Base-by-base conservation (phyloP, 1,140 invertebrate genomes). In the Heliothis virescens region DNA sequence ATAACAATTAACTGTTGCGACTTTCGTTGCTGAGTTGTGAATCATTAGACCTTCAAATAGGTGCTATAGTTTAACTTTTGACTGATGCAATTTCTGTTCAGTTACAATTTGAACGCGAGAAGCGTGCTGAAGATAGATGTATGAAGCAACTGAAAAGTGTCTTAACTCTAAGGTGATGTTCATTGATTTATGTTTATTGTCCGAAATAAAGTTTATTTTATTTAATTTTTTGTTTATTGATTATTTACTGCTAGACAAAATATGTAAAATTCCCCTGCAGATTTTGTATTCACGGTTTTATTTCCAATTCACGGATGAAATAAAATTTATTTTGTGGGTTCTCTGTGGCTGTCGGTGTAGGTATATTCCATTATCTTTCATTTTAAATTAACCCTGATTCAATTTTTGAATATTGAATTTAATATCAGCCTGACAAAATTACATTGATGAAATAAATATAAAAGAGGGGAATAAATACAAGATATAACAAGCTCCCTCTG, bases 1-100 rank as follows among this genome's bases (percentile, higher is more conserved):
- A 71, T 52, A 71, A 75, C 18, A 72, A 75, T 62, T 75, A 50
- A 62, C 41, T 75, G 53, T 75, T 50, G 21, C 11, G 41, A 26
- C 57, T 52, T 62, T 48, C 47, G 26, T 57, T 57, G 52, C 69
- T 53, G 18, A 71, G 41, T 67, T 67, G 63, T 67, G 53, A 59
- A 59, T 21, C 26, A 59, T 57, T 59, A 21, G 71, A 59, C n/a
- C 16, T 59, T 57, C 60, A n/a, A 26, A 53, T 26, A 26, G 53
- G 9, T 59, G 11, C 53, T 5, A 12, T 73, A 34, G 16, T 59
- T 9, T 3, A 59, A 73, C 41, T 59, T 34, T 59, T 13, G 34
- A 47, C 12, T 48, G 29, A 59, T 59, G 16, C 53, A 47, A 11
- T 73, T 48, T 16, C 16, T 15, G 21, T 5, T 34, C 5, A 9